Evolutionary conservation across 2,113 vertebrate genomes (phyloP), one percentile per base, ranked within the genome.

Genomic region (Nicator chloris): DNA sequence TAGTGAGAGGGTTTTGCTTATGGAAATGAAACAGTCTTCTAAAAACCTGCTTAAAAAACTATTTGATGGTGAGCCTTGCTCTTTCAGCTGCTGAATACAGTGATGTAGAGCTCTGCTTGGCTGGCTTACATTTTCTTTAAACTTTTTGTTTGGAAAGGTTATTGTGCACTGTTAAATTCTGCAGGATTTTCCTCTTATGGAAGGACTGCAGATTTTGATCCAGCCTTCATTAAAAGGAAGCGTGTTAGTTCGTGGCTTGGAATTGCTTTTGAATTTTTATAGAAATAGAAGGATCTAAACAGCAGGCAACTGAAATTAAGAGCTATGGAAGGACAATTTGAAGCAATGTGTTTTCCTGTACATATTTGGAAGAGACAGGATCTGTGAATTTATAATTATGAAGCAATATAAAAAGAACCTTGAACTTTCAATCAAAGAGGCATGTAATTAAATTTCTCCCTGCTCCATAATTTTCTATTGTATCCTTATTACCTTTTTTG

Each of bases 381-480:
- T 81, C 16, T 89, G 37, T 86, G 86, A 49, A 24, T 71, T 90
- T 71, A 96, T 71, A 56, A 84, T 81, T 82, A 82, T 53, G 64
- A 89, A 81, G 47, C 51, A 91, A 60, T 81, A 70, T n/a, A 70
- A 88, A 71, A 95, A 83, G 56, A 73, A 78, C 51, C 77, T 76
- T 92, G 80, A 93, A 82, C 89, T 94, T 95, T 72, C 77, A 86
- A 23, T 81, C 68, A 92, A 87, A 82, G 30, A 90, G 15, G 75
- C 93, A 54, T 85, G 81, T 89, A 97, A 92, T 95, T 95, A 95
- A 92, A 82, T 95, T 95, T 89, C 75, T 86, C 69, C 33, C 75
- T 51, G 81, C 78, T 94, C 86, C 42, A 54, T 90, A 89, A 92
- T 92, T 97, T 96, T 82, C 93, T 51, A 80, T 91, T 94, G 70